A percentile compares a stretch with the other conserved stretches of the same genome.
phyloP scores from a whole-genome alignment of 2,113 vertebrate genomes.

The Collichthys lucidus region DNA sequence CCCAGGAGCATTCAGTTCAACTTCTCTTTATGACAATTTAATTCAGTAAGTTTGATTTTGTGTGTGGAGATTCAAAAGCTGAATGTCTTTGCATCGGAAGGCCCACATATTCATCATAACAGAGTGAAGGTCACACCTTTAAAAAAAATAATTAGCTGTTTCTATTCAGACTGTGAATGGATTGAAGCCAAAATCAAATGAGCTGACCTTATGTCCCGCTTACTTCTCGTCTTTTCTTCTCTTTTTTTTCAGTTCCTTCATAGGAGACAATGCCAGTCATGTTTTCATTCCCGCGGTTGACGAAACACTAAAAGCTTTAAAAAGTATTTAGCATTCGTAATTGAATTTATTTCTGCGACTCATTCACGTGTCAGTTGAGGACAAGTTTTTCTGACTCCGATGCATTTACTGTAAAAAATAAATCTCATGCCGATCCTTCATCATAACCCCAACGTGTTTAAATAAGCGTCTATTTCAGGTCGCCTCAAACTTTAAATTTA shows the following conservation, averaged over 20 bases:
- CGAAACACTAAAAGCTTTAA: not conserved
- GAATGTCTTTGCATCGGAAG: constrained; percentile 17
- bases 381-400: not conserved
- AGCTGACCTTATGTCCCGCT: constrained; percentile 33
- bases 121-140: constrained; percentile 39
- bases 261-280: not conserved
- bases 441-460: too few relatives aligned
- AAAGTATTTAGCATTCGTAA: not conserved
- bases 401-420: not conserved
- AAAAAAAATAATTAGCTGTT: constrained; percentile 4
- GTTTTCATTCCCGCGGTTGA: not conserved
- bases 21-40: not conserved
- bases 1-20: not conserved
- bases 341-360: not conserved
- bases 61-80: constrained; percentile 7
- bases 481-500: too few relatives aligned
- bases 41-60: not conserved
- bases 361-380: not conserved
- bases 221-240: not conserved
- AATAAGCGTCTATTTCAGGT: too few relatives aligned
- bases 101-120: not conserved
- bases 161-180: constrained; percentile 34
- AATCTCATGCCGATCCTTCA: too few relatives aligned
- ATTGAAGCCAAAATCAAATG: constrained; percentile 17
- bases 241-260: not conserved